Conservation (phyloP, 2,888 invertebrate genomes). For the Belgica antarctica region DNA sequence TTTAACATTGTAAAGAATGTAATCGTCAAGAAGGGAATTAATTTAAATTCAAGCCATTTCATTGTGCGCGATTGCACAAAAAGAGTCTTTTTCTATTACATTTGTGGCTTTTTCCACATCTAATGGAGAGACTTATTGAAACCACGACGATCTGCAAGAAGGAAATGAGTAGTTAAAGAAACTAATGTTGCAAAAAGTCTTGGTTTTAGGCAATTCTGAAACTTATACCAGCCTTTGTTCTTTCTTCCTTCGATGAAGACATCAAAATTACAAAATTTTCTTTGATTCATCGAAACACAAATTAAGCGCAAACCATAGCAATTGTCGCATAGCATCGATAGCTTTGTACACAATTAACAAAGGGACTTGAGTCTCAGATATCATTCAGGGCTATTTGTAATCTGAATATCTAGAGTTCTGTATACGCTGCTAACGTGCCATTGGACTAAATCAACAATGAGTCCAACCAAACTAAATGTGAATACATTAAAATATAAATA, state of each 20-base stretch:
- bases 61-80: slow-evolving; percentile 11
- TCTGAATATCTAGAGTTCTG: slow-evolving; percentile 13
- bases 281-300: no score
- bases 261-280: no score
- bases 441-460: slow-evolving; percentile 20
- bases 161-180: slow-evolving; percentile 21
- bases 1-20: slow-evolving; percentile 23
- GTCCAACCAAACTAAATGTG: slow-evolving; percentile 8
- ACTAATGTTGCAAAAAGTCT: no score
- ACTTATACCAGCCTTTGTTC: no score
- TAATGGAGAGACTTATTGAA: not conserved
- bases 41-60: slow-evolving; percentile 21
- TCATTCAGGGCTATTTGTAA: slow-evolving; percentile 1
- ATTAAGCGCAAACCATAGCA: no score
- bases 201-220: no score
- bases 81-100: not conserved
- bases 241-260: no score
- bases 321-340: no score
- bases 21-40: slow-evolving; percentile 31
- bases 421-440: slow-evolving; percentile 21
- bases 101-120: slow-evolving; percentile 9
- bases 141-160: not conserved
- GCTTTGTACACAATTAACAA: no score
- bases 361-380: no score
- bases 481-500: slow-evolving; percentile 30